These are phyloP conservation scores for Cheilosia urbana DNA, from an alignment of 2,888 invertebrate species.

Conservation along the genomic window DNA sequence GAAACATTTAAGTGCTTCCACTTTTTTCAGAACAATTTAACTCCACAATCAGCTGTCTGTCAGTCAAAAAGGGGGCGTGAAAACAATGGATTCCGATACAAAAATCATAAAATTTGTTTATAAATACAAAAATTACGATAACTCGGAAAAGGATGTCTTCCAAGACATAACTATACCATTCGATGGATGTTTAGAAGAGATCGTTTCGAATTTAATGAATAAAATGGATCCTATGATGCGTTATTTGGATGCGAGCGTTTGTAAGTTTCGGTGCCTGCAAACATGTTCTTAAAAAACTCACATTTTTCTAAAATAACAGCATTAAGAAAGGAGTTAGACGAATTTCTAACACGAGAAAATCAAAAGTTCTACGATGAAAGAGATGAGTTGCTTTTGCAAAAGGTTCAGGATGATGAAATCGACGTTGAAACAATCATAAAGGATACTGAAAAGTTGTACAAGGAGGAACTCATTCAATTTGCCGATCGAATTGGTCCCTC, in stretches of 20 bases:
- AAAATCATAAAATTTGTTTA: slow-evolving; percentile 79
- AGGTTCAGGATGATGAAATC: slow-evolving; percentile 86
- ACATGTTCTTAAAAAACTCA: background rate
- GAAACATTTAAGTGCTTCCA: slow-evolving; percentile 13
- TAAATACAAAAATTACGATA: slow-evolving; percentile 80
- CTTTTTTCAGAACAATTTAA: no score
- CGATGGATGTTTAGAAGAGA: slow-evolving; percentile 79
- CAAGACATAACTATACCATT: slow-evolving; percentile 80
- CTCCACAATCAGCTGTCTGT: slow-evolving; percentile 11
- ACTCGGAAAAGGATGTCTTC: slow-evolving; percentile 75
- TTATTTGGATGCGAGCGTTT: slow-evolving; percentile 80
- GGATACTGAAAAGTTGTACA: slow-evolving; percentile 91
- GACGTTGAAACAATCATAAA: slow-evolving; percentile 91
- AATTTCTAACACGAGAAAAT: slow-evolving; percentile 88
- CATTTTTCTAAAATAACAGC: slow-evolving; percentile 67
- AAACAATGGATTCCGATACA: slow-evolving; percentile 42
- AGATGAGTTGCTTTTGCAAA: slow-evolving; percentile 86
- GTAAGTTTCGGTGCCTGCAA: slow-evolving; percentile 72
- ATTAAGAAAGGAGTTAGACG: slow-evolving; percentile 83
- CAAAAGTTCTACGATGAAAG: slow-evolving; percentile 88
- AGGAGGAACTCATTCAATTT: slow-evolving; percentile 92
- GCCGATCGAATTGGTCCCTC: slow-evolving; percentile 92
- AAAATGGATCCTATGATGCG: slow-evolving; percentile 83
- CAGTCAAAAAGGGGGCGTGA: slow-evolving; percentile 15
- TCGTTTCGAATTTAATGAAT: slow-evolving; percentile 80